Evolutionary conservation across 2,113 vertebrate genomes (phyloP).

Genomic region (Sialia sialis): DNA sequence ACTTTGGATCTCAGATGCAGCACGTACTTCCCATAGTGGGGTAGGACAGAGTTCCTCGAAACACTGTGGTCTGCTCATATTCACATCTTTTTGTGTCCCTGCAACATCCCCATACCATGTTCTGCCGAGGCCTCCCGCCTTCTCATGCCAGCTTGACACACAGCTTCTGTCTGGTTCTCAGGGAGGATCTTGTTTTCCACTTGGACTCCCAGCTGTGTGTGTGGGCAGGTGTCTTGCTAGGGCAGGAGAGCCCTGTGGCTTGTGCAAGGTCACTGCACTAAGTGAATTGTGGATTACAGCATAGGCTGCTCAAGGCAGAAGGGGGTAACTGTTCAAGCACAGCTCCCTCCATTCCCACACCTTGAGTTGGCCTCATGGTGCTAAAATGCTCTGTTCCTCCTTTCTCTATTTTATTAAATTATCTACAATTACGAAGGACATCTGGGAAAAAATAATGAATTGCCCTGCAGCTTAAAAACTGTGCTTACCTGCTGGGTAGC

Average conservation of each 20-base stretch:
- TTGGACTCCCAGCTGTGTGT: not conserved
- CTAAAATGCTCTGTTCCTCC: not conserved
- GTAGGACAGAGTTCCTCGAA: not conserved
- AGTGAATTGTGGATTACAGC: conserved; percentile 29
- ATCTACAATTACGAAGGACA: conserved; percentile 50
- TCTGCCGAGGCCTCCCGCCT: rapidly evolving
- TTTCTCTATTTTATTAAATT: conserved; percentile 56
- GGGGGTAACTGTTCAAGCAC: not conserved
- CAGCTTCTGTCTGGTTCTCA: not conserved
- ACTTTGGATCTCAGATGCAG: not conserved
- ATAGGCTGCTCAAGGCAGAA: not conserved
- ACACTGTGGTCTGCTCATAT: not conserved
- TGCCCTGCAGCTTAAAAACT: conserved; percentile 36
- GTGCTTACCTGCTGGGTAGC: conserved; percentile 38
- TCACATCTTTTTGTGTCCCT: not conserved
- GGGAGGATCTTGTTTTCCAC: not conserved
- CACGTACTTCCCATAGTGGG: not conserved
- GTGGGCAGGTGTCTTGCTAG: conserved; percentile 21
- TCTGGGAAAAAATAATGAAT: conserved; percentile 55
- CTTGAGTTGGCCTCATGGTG: not conserved
- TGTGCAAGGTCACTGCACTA: conserved; percentile 22
- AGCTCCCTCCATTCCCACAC: not conserved
- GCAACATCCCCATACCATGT: not conserved
- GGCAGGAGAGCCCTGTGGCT: conserved; percentile 9
- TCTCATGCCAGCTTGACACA: not conserved